A percentile compares a stretch with the other conserved stretches of the same genome.
These are phyloP conservation scores for Bugula neritina DNA, from an alignment of 2,888 invertebrate genomes.

Conservation along the genomic window DNA sequence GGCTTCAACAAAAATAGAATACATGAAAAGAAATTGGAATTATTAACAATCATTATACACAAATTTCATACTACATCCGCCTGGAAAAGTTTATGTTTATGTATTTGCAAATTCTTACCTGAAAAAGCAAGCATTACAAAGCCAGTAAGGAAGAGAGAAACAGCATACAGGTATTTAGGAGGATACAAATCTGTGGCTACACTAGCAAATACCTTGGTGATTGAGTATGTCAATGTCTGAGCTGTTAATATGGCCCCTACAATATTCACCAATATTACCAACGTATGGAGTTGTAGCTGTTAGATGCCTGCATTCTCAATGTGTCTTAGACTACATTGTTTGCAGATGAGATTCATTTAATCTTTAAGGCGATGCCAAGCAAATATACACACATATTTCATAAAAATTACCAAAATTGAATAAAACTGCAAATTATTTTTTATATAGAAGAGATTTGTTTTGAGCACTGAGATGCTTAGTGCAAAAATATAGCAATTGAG, in stretches of 20 bases:
- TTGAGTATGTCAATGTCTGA: conserved; percentile 3
- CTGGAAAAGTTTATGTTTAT: not conserved
- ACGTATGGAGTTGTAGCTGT: too few species aligned
- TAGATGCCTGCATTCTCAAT: too few species aligned
- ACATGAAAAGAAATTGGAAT: not conserved
- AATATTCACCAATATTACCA: too few species aligned
- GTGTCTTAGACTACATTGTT: too few species aligned
- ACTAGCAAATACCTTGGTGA: not conserved
- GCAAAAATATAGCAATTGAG: too few species aligned
- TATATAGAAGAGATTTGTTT: too few species aligned
- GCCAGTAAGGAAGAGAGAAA: conserved; percentile 5
- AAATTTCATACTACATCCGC: not conserved
- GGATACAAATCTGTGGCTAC: not conserved
- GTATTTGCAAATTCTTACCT: conserved; percentile 7
- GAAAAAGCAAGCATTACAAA: conserved; percentile 7
- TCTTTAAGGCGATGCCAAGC: too few species aligned
- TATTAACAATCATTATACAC: not conserved
- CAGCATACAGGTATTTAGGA: not conserved
- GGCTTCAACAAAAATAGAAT: not conserved
- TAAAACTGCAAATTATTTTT: too few species aligned
- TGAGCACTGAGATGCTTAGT: too few species aligned
- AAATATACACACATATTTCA: too few species aligned
- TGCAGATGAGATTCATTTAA: too few species aligned
- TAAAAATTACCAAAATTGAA: too few species aligned
- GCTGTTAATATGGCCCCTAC: conserved; percentile 5